phyloP scores from a whole-genome alignment of 2,113 vertebrate species.

The Pseudorectes ferrugineus region DNA sequence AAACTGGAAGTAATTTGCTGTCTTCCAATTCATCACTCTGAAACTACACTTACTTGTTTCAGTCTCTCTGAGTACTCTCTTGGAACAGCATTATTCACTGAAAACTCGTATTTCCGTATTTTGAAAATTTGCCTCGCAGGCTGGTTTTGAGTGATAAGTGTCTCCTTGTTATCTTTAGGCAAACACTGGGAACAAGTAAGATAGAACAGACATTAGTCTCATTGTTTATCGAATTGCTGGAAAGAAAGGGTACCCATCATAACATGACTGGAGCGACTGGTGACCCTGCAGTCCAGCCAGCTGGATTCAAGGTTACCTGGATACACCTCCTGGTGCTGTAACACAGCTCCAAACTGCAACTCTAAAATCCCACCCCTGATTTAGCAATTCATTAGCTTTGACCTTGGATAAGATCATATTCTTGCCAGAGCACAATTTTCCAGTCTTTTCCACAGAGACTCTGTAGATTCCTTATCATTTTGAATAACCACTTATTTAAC shows the following conservation, averaged over 20 bases:
- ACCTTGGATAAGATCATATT: not conserved
- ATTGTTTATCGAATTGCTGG: not conserved
- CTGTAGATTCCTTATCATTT: not conserved
- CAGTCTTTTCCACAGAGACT: not conserved
- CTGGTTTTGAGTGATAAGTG: constrained; percentile 1
- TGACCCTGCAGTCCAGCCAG: not conserved
- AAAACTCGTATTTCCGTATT: accelerated
- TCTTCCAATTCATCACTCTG: not conserved
- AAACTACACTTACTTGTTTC: not conserved
- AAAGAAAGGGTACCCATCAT: not conserved
- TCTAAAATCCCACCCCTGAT: not conserved
- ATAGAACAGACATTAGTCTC: not conserved
- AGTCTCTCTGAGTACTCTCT: not conserved
- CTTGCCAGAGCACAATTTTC: not conserved
- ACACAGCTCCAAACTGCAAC: not conserved
- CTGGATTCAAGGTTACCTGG: not conserved
- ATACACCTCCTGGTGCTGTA: not conserved
- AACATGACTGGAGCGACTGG: not conserved
- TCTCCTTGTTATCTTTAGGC: not conserved
- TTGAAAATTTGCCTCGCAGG: not conserved
- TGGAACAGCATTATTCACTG: not conserved
- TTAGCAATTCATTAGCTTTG: not conserved
- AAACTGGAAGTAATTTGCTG: not conserved
- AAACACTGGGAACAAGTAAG: not conserved
- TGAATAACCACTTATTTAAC: not conserved